These are phyloP conservation scores for Agrotis clavis DNA, from an alignment of 2,888 invertebrate species.

Conservation along the genomic window DNA sequence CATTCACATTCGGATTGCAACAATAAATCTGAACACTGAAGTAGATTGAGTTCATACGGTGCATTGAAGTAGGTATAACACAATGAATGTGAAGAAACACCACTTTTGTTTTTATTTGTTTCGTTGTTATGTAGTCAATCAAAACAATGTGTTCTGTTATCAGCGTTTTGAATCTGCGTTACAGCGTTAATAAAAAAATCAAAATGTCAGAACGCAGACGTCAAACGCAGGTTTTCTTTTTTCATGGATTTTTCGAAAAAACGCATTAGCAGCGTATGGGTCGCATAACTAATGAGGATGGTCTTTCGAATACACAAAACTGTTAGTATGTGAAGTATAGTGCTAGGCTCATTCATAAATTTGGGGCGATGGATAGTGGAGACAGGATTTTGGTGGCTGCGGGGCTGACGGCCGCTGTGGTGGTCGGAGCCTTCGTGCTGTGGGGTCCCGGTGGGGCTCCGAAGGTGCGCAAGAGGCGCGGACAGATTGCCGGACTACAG, in stretches of 20 bases:
- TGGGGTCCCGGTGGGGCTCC: slow-evolving; percentile 94
- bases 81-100: not conserved
- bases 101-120: not conserved
- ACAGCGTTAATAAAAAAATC: slow-evolving; percentile 35
- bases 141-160: slow-evolving; percentile 5
- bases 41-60: not conserved
- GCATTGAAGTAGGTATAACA: not conserved
- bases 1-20: not conserved
- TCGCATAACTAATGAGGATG: slow-evolving; percentile 42
- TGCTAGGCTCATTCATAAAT: slow-evolving; percentile 52
- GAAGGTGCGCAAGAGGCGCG: slow-evolving; percentile 92
- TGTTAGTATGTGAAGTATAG: slow-evolving; percentile 67
- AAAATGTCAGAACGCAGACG: slow-evolving; percentile 56
- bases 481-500: slow-evolving; percentile 96
- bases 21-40: too few relatives aligned
- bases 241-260: slow-evolving; percentile 58
- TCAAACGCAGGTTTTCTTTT: slow-evolving; percentile 60
- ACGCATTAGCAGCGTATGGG: slow-evolving; percentile 50
- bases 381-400: slow-evolving; percentile 95
- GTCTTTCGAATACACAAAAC: slow-evolving; percentile 40
- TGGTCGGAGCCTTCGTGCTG: slow-evolving; percentile 95
- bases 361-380: slow-evolving; percentile 92
- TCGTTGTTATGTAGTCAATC: not conserved
- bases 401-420: slow-evolving; percentile 95
- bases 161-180: slow-evolving; percentile 8